phyloP scores from a whole-genome alignment of 2,797 vertebrate species.

The Ispidina picta region DNA sequence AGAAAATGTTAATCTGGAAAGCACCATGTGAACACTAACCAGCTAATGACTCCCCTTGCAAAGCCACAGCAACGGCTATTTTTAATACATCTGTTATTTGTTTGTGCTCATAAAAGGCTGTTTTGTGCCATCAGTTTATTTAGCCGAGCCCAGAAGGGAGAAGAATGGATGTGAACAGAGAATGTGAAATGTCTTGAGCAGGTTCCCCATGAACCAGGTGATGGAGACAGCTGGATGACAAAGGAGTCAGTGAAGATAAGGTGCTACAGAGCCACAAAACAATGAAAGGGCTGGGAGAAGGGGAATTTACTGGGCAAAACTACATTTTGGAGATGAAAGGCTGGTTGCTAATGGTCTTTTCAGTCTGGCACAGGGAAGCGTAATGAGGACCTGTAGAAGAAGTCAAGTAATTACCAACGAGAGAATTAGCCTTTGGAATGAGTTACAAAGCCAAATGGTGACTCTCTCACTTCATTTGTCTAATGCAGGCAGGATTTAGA shows the following conservation, averaged over 20 bases:
- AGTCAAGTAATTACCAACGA: background rate
- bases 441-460: background rate
- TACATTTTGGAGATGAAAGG: background rate
- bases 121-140: conserved; percentile 31
- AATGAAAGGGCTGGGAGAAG: background rate
- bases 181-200: background rate
- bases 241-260: background rate
- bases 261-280: background rate
- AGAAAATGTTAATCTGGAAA: conserved; percentile 12
- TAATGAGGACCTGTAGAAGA: background rate
- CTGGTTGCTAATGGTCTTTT: background rate
- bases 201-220: background rate
- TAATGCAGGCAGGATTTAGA: background rate
- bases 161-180: background rate
- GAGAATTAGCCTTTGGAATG: background rate
- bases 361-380: background rate
- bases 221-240: background rate
- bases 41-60: conserved; percentile 28
- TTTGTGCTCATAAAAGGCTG: conserved; percentile 24
- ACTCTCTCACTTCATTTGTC: background rate
- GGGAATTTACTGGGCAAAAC: background rate
- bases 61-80: conserved; percentile 17
- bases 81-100: conserved; percentile 46
- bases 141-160: background rate
- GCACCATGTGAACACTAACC: background rate